Evolutionary conservation across 2,888 invertebrate species (phyloP).

Genomic region (Catocala fraxini): DNA sequence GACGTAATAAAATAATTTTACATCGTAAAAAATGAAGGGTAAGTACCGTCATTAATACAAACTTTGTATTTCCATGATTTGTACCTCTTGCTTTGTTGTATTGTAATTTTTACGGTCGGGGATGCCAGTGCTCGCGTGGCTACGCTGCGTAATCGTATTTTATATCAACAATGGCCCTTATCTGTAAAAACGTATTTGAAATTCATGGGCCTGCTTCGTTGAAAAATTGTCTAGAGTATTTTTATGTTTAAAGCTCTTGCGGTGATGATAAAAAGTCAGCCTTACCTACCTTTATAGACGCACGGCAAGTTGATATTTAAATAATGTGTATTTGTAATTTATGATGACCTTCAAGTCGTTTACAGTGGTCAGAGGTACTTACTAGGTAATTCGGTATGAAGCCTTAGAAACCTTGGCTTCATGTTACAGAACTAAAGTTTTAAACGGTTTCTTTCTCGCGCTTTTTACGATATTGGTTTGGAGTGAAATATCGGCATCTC

Average conservation of each 20-base stretch:
- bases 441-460: slow-evolving; percentile 63
- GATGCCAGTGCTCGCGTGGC: slow-evolving; percentile 79
- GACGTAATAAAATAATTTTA: slow-evolving; percentile 66
- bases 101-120: slow-evolving; percentile 81
- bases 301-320: slow-evolving; percentile 60
- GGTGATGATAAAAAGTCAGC: slow-evolving; percentile 70
- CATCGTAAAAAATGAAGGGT: slow-evolving; percentile 70
- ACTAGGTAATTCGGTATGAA: slow-evolving; percentile 20
- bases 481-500: slow-evolving; percentile 76
- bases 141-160: slow-evolving; percentile 82
- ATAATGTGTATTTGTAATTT: slow-evolving; percentile 60
- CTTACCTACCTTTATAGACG: slow-evolving; percentile 58
- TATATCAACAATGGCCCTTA: slow-evolving; percentile 83
- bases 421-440: slow-evolving; percentile 51
- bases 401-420: slow-evolving; percentile 34
- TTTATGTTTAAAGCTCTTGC: slow-evolving; percentile 75
- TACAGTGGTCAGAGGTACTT: slow-evolving; percentile 36
- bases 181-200: slow-evolving; percentile 83
- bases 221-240: slow-evolving; percentile 79
- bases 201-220: slow-evolving; percentile 79
- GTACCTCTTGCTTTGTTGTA: slow-evolving; percentile 77
- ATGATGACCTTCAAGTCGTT: slow-evolving; percentile 54
- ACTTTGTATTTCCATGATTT: slow-evolving; percentile 81
- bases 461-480: slow-evolving; percentile 77
- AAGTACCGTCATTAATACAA: slow-evolving; percentile 76